phyloP scores from a whole-genome alignment of 2,113 vertebrate genomes.

The Desmodus rotundus region DNA sequence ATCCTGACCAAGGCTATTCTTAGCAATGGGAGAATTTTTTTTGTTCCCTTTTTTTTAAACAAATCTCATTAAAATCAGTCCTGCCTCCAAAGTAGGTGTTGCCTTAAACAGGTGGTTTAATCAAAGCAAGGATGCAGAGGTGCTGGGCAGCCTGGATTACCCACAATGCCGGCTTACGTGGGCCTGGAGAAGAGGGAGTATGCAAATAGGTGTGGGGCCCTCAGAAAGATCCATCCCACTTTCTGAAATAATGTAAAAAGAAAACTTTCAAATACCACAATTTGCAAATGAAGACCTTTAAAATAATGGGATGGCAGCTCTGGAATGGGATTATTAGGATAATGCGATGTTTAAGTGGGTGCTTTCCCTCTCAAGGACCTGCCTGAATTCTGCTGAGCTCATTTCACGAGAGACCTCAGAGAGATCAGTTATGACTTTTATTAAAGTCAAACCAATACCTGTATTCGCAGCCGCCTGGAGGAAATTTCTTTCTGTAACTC shows the following conservation, averaged over 20 bases:
- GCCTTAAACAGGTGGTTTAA: not conserved
- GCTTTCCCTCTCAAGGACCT: constrained; percentile 78
- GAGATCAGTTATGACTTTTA: constrained; percentile 83
- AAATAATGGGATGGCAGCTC: constrained; percentile 75
- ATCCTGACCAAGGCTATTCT: not conserved
- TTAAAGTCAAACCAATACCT: constrained; percentile 83
- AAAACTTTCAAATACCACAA: constrained; percentile 80
- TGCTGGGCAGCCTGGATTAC: not conserved
- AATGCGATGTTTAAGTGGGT: constrained; percentile 78
- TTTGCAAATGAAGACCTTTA: constrained; percentile 83
- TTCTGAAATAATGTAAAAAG: constrained; percentile 75
- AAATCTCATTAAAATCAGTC: constrained; percentile 43
- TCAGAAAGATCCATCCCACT: constrained; percentile 49
- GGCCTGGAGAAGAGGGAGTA: not conserved
- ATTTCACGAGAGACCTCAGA: constrained; percentile 79
- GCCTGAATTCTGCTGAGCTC: constrained; percentile 81
- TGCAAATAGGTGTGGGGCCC: constrained; percentile 52
- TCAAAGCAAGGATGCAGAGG: not conserved
- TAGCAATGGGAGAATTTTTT: not conserved
- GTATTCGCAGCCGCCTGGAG: constrained; percentile 77
- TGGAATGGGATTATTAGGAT: constrained; percentile 79
- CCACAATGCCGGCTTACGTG: not conserved
- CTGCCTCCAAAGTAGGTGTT: not conserved
- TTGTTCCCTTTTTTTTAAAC: not conserved
- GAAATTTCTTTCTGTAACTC: constrained; percentile 82